These are phyloP conservation scores for Ganaspis sp. DNA, from an alignment of 1,140 invertebrate species.

Conservation along the genomic window DNA sequence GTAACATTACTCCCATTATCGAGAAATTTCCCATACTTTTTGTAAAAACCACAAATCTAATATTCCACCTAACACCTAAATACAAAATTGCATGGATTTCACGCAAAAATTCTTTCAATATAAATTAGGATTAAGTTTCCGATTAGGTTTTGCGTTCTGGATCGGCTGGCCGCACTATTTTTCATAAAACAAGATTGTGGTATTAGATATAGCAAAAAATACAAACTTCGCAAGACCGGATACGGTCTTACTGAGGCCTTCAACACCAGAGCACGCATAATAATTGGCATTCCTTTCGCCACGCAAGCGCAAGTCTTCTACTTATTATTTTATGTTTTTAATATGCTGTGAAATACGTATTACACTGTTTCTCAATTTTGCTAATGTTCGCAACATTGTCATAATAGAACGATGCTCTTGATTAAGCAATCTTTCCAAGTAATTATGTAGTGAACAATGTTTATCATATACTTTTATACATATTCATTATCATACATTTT, in stretches of 20 bases:
- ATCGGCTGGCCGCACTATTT: neutral
- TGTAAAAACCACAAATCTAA: no score
- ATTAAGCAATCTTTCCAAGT: neutral
- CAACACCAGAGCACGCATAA: neutral
- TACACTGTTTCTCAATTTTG: neutral
- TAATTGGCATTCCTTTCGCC: conserved; percentile 16
- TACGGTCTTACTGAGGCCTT: conserved; percentile 8
- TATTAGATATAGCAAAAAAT: conserved; percentile 11
- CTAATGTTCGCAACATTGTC: neutral
- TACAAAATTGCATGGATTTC: no score
- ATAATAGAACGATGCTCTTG: neutral
- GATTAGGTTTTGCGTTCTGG: no score
- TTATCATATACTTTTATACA: neutral
- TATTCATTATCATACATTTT: no score
- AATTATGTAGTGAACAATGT: neutral
- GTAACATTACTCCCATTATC: no score
- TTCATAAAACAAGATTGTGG: neutral
- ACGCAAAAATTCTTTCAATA: no score
- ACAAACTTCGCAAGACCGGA: neutral
- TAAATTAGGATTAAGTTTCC: no score
- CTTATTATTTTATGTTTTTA: neutral
- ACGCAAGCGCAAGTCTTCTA: neutral
- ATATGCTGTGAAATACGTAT: neutral
- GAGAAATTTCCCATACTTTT: no score
- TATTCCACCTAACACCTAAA: no score